phyloP scores from a whole-genome alignment of 2,888 invertebrate species.

The Stenchaetothrips biformis region DNA sequence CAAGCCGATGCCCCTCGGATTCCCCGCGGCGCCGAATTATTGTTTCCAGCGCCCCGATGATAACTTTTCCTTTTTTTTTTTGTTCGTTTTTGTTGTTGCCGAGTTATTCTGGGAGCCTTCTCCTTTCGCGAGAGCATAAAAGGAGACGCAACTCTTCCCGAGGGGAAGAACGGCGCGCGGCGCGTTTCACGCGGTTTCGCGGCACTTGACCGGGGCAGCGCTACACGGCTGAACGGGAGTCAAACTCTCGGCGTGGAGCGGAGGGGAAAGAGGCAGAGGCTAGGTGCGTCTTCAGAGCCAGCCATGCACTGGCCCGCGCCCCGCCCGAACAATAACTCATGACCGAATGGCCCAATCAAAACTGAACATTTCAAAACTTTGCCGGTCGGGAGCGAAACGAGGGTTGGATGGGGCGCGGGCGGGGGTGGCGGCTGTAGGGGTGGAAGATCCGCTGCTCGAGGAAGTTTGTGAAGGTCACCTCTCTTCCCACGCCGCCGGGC shows the following conservation, averaged over 20 bases:
- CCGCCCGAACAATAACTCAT: conserved; percentile 3
- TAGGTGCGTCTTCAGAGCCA: neutral
- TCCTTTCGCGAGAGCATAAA: too few species aligned
- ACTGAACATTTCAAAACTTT: neutral
- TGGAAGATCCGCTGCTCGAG: neutral
- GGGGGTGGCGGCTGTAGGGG: too few species aligned
- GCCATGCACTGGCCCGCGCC: neutral
- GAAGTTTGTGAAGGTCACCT: neutral
- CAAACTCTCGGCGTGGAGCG: neutral
- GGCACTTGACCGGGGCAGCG: neutral
- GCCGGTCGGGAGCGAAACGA: neutral
- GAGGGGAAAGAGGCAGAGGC: too few species aligned
- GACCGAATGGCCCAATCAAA: conserved; percentile 17
- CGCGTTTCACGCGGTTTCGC: too few species aligned
- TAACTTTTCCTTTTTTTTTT: too few species aligned
- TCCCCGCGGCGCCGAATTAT: too few species aligned
- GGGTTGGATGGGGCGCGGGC: neutral
- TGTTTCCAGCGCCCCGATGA: too few species aligned
- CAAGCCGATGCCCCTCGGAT: too few species aligned
- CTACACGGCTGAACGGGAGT: neutral
- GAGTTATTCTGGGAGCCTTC: too few species aligned
- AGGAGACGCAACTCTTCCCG: too few species aligned
- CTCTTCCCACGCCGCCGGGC: neutral
- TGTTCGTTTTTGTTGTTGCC: too few species aligned
- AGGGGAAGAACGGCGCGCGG: too few species aligned